These are phyloP conservation scores for Gymnoscopelus braueri DNA, from an alignment of 2,797 vertebrate species.

Conservation along the genomic window DNA sequence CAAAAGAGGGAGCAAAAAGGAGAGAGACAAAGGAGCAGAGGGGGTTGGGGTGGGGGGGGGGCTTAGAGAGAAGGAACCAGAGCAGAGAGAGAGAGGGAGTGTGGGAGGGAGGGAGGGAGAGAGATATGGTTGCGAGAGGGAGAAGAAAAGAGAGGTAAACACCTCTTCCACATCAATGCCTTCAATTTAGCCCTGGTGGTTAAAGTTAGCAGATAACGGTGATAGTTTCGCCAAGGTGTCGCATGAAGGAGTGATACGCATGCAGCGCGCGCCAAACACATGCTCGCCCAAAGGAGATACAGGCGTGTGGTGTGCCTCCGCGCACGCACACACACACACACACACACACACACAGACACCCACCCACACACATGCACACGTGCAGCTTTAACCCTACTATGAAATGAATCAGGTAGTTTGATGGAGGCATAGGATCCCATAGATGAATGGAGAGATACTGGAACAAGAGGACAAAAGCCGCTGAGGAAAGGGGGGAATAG, in stretches of 20 bases:
- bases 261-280: conserved; percentile 6
- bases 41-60: conserved; percentile 40
- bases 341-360: conserved; percentile 22
- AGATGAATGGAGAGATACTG: conserved; percentile 54
- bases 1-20: conserved; percentile 23
- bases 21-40: conserved; percentile 17
- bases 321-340: background rate
- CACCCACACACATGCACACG: conserved; percentile 26
- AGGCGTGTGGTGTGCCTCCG: conserved; percentile 41
- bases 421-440: conserved; percentile 56
- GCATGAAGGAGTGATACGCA: too few species aligned
- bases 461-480: conserved; percentile 58
- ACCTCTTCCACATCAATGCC: conserved; percentile 84
- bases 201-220: conserved; percentile 82
- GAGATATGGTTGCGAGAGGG: conserved; percentile 42
- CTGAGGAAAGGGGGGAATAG: conserved; percentile 25
- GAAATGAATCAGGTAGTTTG: conserved; percentile 63
- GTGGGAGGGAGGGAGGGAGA: conserved; percentile 26
- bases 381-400: conserved; percentile 39
- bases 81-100: conserved; percentile 51
- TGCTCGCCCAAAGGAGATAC: background rate
- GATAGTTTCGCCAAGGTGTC: conserved; percentile 66
- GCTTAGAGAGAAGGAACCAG: conserved; percentile 8
- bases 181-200: conserved; percentile 84
- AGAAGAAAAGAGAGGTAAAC: conserved; percentile 63